Evolutionary conservation across 2,113 vertebrate genomes (phyloP), one percentile per base, ranked within the genome.

Genomic region (Clinocottus analis): DNA sequence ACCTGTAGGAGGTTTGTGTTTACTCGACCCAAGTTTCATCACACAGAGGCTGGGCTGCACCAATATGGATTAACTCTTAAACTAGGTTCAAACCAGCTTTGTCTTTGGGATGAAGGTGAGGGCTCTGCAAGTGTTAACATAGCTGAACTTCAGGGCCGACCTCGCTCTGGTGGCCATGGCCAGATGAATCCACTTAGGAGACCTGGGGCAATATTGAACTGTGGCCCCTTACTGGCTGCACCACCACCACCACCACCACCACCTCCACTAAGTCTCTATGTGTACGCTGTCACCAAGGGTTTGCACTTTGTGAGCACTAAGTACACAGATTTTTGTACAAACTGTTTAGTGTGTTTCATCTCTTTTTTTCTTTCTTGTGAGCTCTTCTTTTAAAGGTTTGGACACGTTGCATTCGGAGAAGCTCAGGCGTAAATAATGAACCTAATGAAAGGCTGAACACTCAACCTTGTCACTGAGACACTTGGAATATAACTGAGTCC

Each of bases 201-300:
- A 7, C 56, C 27, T 19, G 31, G 17, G 8, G 33, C 11, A 39
- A 14, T 39, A 39, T 13, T 39, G 35, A 39, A 35, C 12, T 14
- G 21, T 39, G 35, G 60, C 19, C 60, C 21, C 60, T 6, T 37
- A n/a, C 59, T 60, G 58, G 31, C 58, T 60, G 17, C 58, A 60
- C 58, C 58, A 31, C 58, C 58, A 58, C 55, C 55, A 51, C 33
- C 33, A 45, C 51, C 29, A 31, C 58, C 58, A 58, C 55, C 55
- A 51, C 33, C 33, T 17, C 51, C 29, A 56, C 55, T 29, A 29
- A 29, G 55, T 58, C 55, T 58, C 16, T 21, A 3, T 60, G 8
- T 60, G 58, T 21, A 19, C 9, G 25, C 31, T 60, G 29, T 33
- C 17, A 60, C 29, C 58, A 33, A 60, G 6, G 29, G 58, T 33